Evolutionary conservation across 2,797 vertebrate genomes (phyloP).

Genomic region (Pseudopleuronectes americanus): DNA sequence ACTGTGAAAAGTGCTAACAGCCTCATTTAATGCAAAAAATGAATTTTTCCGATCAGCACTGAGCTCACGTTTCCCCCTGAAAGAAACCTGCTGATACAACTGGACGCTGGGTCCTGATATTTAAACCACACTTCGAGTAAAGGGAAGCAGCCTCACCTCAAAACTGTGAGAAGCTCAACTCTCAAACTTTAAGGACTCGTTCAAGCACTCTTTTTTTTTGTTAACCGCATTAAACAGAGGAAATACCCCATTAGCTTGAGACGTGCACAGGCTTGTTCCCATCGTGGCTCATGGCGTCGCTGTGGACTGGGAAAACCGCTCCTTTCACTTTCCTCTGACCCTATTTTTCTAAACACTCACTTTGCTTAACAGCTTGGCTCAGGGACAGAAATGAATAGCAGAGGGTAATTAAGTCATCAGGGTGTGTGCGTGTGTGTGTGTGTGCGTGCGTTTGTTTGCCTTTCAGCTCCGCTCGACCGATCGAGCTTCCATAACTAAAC

Average conservation of each 20-base stretch:
- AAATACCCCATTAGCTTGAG: slow-evolving; percentile 70
- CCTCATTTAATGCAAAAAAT: slow-evolving; percentile 28
- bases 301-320: slow-evolving; percentile 41
- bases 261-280: slow-evolving; percentile 47
- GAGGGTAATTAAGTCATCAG: slow-evolving; percentile 68
- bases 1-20: slow-evolving; percentile 33
- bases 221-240: slow-evolving; percentile 60
- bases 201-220: slow-evolving; percentile 17
- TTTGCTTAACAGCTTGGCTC: slow-evolving; percentile 32
- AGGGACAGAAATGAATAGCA: slow-evolving; percentile 55
- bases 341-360: slow-evolving; percentile 60
- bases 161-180: slow-evolving; percentile 18
- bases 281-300: slow-evolving; percentile 34
- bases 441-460: slow-evolving; percentile 22
- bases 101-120: slow-evolving; percentile 32
- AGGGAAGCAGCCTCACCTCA: slow-evolving; percentile 35
- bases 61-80: slow-evolving; percentile 12
- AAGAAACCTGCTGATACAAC: slow-evolving; percentile 37
- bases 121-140: slow-evolving; percentile 23
- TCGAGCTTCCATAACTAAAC: slow-evolving; percentile 59
- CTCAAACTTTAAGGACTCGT: slow-evolving; percentile 13
- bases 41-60: slow-evolving; percentile 1
- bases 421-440: slow-evolving; percentile 30
- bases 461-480: slow-evolving; percentile 52
- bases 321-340: slow-evolving; percentile 57